phyloP scores from a whole-genome alignment of 1,140 invertebrate genomes.

The Eubasilissa regina region DNA sequence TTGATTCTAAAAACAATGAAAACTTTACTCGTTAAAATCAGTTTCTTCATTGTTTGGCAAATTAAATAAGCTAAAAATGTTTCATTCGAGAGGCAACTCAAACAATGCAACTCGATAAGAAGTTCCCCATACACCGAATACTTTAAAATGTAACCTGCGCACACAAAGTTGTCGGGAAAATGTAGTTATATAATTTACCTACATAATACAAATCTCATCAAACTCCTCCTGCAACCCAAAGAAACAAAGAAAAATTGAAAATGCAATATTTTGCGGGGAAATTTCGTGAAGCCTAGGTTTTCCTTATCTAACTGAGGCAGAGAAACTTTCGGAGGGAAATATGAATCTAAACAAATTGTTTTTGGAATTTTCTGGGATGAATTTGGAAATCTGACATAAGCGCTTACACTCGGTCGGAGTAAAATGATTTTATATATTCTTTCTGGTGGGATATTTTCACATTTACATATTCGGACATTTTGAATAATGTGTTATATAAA shows the following conservation, averaged over 20 bases:
- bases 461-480: no score
- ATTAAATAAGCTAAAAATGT: slow-evolving; percentile 25
- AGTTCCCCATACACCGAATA: slow-evolving; percentile 12
- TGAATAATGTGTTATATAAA: no score
- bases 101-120: slow-evolving; percentile 35
- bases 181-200: slow-evolving; percentile 35
- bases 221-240: slow-evolving; percentile 21
- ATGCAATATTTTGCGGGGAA: slow-evolving; percentile 52
- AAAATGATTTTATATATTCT: no score
- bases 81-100: slow-evolving; percentile 1
- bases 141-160: slow-evolving; percentile 22
- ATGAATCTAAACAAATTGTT: slow-evolving; percentile 37
- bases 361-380: background rate
- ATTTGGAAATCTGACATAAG: slow-evolving; percentile 33
- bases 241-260: slow-evolving; percentile 49
- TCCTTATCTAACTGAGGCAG: slow-evolving; percentile 26
- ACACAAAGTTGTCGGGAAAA: slow-evolving; percentile 7
- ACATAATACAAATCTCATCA: slow-evolving; percentile 51
- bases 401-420: background rate
- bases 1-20: slow-evolving; percentile 39
- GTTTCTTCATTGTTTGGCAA: slow-evolving; percentile 26
- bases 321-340: slow-evolving; percentile 16
- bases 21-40: slow-evolving; percentile 44
- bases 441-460: no score
- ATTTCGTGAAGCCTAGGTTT: slow-evolving; percentile 37